phyloP scores from a whole-genome alignment of 2,113 vertebrate species.

The Ailuropoda melanoleuca region DNA sequence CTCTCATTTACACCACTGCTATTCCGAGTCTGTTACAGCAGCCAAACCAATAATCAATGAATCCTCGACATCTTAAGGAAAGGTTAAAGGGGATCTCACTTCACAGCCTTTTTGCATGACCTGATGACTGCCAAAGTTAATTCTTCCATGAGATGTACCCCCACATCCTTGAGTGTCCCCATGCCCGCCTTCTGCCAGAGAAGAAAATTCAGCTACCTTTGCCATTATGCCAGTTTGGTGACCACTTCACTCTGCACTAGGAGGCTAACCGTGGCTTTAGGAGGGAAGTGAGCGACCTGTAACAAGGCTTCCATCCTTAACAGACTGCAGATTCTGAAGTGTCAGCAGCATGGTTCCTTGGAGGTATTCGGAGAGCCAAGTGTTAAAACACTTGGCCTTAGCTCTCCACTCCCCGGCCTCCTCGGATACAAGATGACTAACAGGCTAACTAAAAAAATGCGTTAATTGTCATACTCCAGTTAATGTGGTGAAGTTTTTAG shows the following conservation, averaged over 20 bases:
- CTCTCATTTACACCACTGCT: background rate
- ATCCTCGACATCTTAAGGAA: background rate
- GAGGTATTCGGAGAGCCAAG: background rate
- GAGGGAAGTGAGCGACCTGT: background rate
- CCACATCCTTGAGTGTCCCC: background rate
- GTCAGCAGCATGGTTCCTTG: background rate
- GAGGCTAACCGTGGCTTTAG: background rate
- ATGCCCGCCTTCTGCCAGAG: too few species aligned
- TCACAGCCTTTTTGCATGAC: background rate
- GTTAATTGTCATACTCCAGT: background rate
- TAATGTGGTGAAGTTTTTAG: conserved; percentile 38
- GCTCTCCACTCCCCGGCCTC: background rate
- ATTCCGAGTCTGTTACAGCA: background rate
- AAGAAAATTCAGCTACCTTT: background rate
- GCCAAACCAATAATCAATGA: background rate
- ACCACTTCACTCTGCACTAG: background rate
- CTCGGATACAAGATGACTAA: background rate
- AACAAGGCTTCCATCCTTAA: background rate
- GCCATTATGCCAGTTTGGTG: background rate
- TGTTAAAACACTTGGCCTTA: background rate
- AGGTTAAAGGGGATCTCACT: background rate
- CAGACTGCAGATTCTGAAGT: background rate
- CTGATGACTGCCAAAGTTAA: background rate
- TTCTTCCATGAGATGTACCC: background rate
- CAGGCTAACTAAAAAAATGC: conserved; percentile 43